Evolutionary conservation across 2,113 vertebrate genomes (phyloP), one percentile per base, ranked within the genome.

Genomic region (Oostethus manadensis): DNA sequence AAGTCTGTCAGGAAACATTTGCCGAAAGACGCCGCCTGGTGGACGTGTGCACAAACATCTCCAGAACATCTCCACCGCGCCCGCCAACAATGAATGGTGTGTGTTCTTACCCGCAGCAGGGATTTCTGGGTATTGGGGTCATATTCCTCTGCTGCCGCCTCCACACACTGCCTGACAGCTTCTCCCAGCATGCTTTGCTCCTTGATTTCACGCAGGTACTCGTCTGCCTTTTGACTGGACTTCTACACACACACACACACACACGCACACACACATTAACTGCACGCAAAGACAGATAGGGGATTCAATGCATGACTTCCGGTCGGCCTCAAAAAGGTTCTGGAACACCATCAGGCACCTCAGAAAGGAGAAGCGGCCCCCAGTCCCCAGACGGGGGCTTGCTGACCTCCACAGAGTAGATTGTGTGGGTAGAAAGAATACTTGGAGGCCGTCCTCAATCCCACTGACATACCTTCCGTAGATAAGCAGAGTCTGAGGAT

Each of bases 141-240:
- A 0, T 96, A 93, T 53, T 98, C 95, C 0, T 95, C 92, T 66
- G 92, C 93, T 0, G 95, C 94, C 0, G 94, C 96, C 80, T 95
- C 94, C 14, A 97, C 93, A 74, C 96, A 97, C 74, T 97, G 93
- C 60, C 80, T 76, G 16, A 98, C 96, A 0, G 96, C 96, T 70
- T 95, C 92, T 0, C 88, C 83, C 44, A 99, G 90, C 73, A 84
- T 80, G 35, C 74, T 72, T 68, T 86, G 92, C 66, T 98, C 96
- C 78, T 94, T 95, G 79, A 98, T 96, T 84, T 98, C 96, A 63
- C 95, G 86, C 64, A 99, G 86, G 81, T 99, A 99, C 71, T 99
- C 96, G 0, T 99, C 96, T 0, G 96, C 94, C 59, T 98, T 99
- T 89, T 99, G 96, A 78, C 95, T 98, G 46, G 93, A 92, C 84